A percentile compares a stretch with the other conserved stretches of the same genome.
Evolutionary conservation across 2,888 invertebrate species (phyloP).

Genomic region (Chrysodeixis includens): DNA sequence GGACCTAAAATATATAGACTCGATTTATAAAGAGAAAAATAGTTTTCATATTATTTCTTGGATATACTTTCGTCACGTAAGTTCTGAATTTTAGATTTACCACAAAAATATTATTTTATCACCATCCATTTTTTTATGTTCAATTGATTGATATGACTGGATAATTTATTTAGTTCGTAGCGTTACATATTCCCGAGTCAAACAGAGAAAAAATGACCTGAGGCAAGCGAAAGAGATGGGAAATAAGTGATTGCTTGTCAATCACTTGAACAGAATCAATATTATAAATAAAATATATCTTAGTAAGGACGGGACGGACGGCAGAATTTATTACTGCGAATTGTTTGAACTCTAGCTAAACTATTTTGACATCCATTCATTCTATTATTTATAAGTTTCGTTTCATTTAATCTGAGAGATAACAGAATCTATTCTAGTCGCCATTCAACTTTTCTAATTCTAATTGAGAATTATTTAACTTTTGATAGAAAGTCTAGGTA

Average conservation of each 20-base stretch:
- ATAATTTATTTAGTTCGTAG: background rate
- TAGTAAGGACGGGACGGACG: background rate
- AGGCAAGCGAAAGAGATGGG: background rate
- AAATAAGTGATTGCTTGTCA: conserved; percentile 7
- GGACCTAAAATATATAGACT: too few species aligned
- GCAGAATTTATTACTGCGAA: background rate
- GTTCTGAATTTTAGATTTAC: too few species aligned
- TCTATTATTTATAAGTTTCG: background rate
- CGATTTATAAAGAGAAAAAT: too few species aligned
- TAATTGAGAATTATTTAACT: too few species aligned
- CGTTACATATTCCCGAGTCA: background rate
- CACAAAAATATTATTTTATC: too few species aligned
- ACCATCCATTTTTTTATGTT: background rate
- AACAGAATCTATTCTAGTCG: background rate
- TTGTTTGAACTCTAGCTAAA: background rate
- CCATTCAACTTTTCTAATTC: too few species aligned
- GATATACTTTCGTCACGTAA: too few species aligned
- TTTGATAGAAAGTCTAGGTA: too few species aligned
- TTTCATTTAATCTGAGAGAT: background rate
- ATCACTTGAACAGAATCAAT: background rate
- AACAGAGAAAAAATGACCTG: background rate
- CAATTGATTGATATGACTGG: background rate
- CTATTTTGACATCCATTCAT: background rate
- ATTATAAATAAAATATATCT: conserved; percentile 3
- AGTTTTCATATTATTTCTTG: too few species aligned